Conservation (phyloP, 2,888 invertebrate species). For the Subacronicta megacephala region DNA sequence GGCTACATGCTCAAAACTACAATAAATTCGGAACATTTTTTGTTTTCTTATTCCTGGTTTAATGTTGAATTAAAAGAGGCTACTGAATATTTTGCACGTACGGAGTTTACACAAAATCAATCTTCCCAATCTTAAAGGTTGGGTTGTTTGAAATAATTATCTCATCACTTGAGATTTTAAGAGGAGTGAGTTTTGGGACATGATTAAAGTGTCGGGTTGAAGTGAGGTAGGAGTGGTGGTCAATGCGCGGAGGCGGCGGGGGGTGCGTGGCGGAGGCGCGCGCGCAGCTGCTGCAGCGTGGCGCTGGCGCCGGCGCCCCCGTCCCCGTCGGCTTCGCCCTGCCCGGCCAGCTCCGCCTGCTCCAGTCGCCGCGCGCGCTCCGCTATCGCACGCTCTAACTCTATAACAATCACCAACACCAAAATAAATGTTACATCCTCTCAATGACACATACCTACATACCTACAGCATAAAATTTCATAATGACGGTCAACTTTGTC, state of each 20-base stretch:
- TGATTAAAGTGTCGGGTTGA: slow-evolving; percentile 2
- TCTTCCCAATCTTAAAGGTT: slow-evolving; percentile 26
- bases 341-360: slow-evolving; percentile 75
- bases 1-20: slow-evolving; percentile 27
- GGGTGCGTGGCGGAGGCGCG: slow-evolving; percentile 83
- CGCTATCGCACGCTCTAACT: slow-evolving; percentile 90
- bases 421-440: too few relatives aligned
- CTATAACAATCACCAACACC: slow-evolving; percentile 68
- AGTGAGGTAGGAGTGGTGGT: slow-evolving; percentile 24
- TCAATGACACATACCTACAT: too few relatives aligned
- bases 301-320: slow-evolving; percentile 81
- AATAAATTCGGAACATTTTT: slow-evolving; percentile 1
- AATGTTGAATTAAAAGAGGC: background rate
- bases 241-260: slow-evolving; percentile 81
- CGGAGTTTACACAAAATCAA: slow-evolving; percentile 1
- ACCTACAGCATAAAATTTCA: too few relatives aligned
- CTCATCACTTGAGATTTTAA: slow-evolving; percentile 6
- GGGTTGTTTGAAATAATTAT: slow-evolving; percentile 17
- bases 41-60: background rate
- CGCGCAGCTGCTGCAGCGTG: slow-evolving; percentile 82
- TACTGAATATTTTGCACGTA: slow-evolving; percentile 5
- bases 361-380: slow-evolving; percentile 90
- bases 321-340: slow-evolving; percentile 57
- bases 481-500: too few relatives aligned
- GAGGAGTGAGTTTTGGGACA: background rate